A percentile compares a stretch with the other conserved stretches of the same genome.
phyloP scores from a whole-genome alignment of 2,797 vertebrate species.

The Cygnus olor region DNA sequence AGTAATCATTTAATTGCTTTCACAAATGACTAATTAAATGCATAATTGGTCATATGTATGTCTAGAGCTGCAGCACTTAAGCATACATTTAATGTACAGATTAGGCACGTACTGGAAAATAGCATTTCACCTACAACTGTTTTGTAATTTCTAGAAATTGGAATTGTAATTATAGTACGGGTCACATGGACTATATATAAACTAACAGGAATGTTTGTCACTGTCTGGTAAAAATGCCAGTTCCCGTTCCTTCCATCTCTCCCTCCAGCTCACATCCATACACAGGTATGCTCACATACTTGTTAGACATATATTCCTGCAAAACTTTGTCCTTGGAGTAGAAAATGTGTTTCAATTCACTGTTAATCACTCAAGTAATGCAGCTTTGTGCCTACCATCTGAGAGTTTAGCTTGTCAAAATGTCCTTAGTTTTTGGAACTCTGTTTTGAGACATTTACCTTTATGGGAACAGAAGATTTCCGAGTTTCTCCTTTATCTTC shows the following conservation, averaged over 20 bases:
- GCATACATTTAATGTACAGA: neutral
- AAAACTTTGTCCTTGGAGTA: neutral
- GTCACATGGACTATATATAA: neutral
- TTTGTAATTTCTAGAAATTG: neutral
- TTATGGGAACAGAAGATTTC: neutral
- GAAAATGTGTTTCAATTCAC: neutral
- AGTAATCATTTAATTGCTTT: neutral
- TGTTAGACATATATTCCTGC: neutral
- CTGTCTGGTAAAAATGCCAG: neutral
- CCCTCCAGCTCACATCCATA: neutral
- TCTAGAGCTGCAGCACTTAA: neutral
- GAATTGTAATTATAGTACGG: neutral
- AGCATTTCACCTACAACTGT: neutral
- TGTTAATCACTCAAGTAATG: neutral
- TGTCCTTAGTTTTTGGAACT: neutral
- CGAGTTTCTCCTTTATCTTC: neutral
- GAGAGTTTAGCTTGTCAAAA: neutral
- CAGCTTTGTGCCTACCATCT: neutral
- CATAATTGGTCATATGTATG: neutral
- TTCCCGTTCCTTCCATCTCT: neutral
- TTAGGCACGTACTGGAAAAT: accelerated
- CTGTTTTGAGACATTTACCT: neutral
- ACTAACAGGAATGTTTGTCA: neutral
- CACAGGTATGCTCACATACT: accelerated
- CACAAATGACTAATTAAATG: neutral